Evolutionary conservation across 2,113 vertebrate genomes (phyloP), one percentile per base, ranked within the genome.

Genomic region (Microtus pennsylvanicus): DNA sequence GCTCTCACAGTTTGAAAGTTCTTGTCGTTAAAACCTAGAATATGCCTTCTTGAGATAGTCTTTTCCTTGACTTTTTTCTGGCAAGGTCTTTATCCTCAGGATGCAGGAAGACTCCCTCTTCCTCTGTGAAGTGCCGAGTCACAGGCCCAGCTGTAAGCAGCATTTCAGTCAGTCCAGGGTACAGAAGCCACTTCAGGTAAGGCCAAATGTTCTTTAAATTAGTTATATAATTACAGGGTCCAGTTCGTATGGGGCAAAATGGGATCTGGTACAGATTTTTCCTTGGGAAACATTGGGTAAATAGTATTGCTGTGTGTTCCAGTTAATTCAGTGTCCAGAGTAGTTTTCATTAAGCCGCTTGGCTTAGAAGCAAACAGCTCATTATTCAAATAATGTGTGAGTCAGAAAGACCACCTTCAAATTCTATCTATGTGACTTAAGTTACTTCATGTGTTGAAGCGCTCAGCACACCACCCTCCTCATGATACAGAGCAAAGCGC

Each of bases 101-200:
- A 97, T 87, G 94, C 97, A 96, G 42, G 52, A 63, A 12, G 8
- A 5, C 9, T 47, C 72, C 87, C 63, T 75, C 82, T 98, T 97
- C 96, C 97, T 96, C n/a, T 76, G 72, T 22, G 69, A 91, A 96
- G 94, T 87, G 91, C 86, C 0, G 1, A 42, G 13, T 87, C 89
- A 94, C 22, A 80, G 8, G 61, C 82, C 24, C 83, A 86, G 69
- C 69, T 67, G 35, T 24, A 47, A 95, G 91, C 26, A 95, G 89
- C 26, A 58, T 83, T 67, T 74, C 95, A 81, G 89, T 93, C 38
- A 78, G 91, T 87, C 94, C 75, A n/a, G 82, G 30, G 47, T 63
- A 33, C 89, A 72, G 86, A 30, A n/a, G 58, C 74, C 55, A 42
- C 45, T 88, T 86, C 94, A 95, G 96, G 97, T 97, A 98, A 97